Evolutionary conservation across 1,140 invertebrate genomes (phyloP), one percentile per base, ranked within the genome.

Genomic region (Tetragonula clypearis): DNA sequence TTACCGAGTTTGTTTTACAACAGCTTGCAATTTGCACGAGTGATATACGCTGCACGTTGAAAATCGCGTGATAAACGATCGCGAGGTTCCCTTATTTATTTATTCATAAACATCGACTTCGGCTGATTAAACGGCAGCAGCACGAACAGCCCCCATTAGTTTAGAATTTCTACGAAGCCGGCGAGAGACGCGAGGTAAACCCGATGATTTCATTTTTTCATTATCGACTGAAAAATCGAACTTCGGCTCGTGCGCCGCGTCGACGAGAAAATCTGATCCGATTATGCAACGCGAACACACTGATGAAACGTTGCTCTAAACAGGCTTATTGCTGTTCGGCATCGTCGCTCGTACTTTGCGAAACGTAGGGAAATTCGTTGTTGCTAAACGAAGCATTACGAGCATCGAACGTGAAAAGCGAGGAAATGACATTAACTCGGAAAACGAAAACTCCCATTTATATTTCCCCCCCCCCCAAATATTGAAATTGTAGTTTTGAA

Each of bases 51-150:
- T 53, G 3, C 69, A 49, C 62, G 30, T 23, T 41, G 73, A 19
- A 77, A 69, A 17, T n/a, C 14, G 4, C 0, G 26, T 0, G 14
- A 49, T 49, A 49, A 49, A 49, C 41, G 41, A 49, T 62, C 4
- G n/a, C 30, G 3, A 56, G 30, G 6, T 14, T 15, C 11, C 26
- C 23, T 56, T 73, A 41, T 26, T 73, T 49, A 73, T 73, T 73
- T 49, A 73, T 73, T 81, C 35, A 23, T 65, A 78, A 78, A 72
- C 23, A 76, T 82, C 72, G 53, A 75, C 75, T 76, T 30, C 2
- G 12, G 2, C 23, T 12, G 8, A 49, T 82, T 65, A 62, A 62
- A 30, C 55, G 15, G 11, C 14, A 15, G 4, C 5, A 17, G 9
- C 21, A 19, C 21, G 8, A 19, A 11, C 26, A 1, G 0, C 23